Evolutionary conservation across 2,888 invertebrate genomes (phyloP), one percentile per base, ranked within the genome.

Genomic region (Arctia plantaginis): DNA sequence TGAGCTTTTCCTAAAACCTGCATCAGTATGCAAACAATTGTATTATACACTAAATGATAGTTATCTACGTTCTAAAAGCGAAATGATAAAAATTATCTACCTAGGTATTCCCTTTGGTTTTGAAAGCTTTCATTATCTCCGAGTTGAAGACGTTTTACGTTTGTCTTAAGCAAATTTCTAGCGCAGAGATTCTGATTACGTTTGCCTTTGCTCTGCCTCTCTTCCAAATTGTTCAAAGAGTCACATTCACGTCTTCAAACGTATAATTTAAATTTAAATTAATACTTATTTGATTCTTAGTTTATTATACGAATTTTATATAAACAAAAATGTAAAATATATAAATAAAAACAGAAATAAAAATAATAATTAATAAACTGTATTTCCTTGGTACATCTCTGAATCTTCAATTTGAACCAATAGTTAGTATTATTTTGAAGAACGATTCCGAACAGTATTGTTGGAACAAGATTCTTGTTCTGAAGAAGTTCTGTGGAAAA

Each of bases 401-500:
- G 44, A 66, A 66, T 66, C 41, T 82, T 80, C 81, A 79, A 79
- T 82, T 81, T 77, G n/a, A 77, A 81, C 72, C 83, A 73, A 81
- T 82, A 82, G 71, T 82, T 81, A 77, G 80, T 71, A 72, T 78
- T 78, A 79, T 81, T 82, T 78, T 71, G 77, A 75, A 65, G 65
- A 65, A 79, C 75, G 64, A 78, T 76, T 71, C 69, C 71, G 70
- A 77, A 71, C 77, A 68, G 76, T 75, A 75, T 77, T 71, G 73
- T 69, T 65, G 44, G 66, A 68, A 59, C 66, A 65, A 74, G 79
- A 82, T 74, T 81, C 72, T 78, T 65, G 76, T 73, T 76, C 73
- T 81, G 80, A 77, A 73, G 80, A 55, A 72, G 76, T 73, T 76
- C 73, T 81, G 80, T 77, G 74, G 80, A 55, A 72, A 84, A 90